Evolutionary conservation across 1,140 invertebrate species (phyloP).

Genomic region (Globodera rostochiensis): DNA sequence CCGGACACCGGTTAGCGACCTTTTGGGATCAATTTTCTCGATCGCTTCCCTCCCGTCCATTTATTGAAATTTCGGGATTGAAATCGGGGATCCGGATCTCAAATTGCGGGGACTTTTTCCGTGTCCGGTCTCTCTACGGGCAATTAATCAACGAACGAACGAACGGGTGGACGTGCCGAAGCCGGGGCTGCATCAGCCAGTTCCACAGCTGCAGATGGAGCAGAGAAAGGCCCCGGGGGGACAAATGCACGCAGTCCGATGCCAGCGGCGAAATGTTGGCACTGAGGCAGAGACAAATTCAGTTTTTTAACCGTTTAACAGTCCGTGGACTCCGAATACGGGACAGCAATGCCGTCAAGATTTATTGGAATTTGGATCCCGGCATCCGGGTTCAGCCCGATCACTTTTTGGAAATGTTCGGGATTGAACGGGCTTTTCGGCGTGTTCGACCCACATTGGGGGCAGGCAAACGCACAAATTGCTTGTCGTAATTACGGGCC

Average conservation of each 20-base stretch:
- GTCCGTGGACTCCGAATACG: too few species aligned
- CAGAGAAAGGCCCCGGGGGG: neutral
- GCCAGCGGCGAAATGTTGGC: neutral
- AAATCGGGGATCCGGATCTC: neutral
- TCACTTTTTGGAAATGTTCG: too few species aligned
- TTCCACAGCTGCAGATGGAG: constrained; percentile 6
- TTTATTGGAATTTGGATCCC: too few species aligned
- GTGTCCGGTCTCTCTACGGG: too few species aligned
- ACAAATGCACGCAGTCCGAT: constrained; percentile 7
- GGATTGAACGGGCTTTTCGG: too few species aligned
- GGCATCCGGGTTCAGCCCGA: too few species aligned
- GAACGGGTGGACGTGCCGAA: neutral
- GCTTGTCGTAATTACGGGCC: neutral
- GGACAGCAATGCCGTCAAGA: too few species aligned
- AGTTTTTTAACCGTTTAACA: too few species aligned
- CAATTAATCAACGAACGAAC: neutral
- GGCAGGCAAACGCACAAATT: neutral
- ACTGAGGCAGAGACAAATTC: neutral
- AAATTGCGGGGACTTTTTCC: neutral
- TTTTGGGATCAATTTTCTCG: too few species aligned
- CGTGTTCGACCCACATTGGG: too few species aligned
- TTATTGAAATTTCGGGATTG: neutral
- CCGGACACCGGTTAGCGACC: too few species aligned
- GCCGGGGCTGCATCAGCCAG: constrained; percentile 1
- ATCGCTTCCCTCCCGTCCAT: too few species aligned